Evolutionary conservation across 2,113 vertebrate species (phyloP), one percentile per base, ranked within the genome.

Genomic region (Brachyistius frenatus): DNA sequence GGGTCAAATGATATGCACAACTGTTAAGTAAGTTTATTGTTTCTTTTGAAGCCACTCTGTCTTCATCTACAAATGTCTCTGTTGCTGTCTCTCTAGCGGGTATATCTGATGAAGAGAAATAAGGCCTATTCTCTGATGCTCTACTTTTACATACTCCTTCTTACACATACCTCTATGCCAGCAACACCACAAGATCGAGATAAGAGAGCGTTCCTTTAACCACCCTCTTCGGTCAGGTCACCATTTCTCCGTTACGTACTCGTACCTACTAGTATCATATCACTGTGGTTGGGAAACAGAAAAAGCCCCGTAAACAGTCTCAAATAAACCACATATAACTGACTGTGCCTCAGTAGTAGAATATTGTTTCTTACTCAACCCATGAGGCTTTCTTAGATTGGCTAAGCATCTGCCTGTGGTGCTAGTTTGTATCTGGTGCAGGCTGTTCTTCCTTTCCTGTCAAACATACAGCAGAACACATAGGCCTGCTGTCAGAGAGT

Each of bases 391-490:
- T 86, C 78, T 88, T 41, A 82, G 79, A 88, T 90, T 88, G 88
- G 79, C 77, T 92, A 80, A 84, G 83, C 83, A 88, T 90, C 84
- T 81, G 66, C 80, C 69, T 83, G 81, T 89, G 78, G 86, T 88
- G 90, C 81, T 89, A 83, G 89, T 90, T 92, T 91, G 91, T 91
- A 90, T 92, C 85, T 87, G 88, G 84, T 75, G 85, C 82, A 87
- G 83, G 64, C 76, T 89, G 86, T 85, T 86, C 88, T 89, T 83
- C 83, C 89, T 86, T 86, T 86, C 50, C 92, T 91, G 90, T 93
- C 93, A 94, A 83, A 90, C 86, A 83, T 79, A 65, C 73, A 83
- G 88, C 81, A 70, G 78, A 91, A 92, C 92, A 92, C 86, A 87
- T 79, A 73, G 88, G 78, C 83, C 90, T 80, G 83, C 91, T 94